These are phyloP conservation scores for Cairina moschata DNA, from an alignment of 2,113 vertebrate genomes.

Conservation along the genomic window DNA sequence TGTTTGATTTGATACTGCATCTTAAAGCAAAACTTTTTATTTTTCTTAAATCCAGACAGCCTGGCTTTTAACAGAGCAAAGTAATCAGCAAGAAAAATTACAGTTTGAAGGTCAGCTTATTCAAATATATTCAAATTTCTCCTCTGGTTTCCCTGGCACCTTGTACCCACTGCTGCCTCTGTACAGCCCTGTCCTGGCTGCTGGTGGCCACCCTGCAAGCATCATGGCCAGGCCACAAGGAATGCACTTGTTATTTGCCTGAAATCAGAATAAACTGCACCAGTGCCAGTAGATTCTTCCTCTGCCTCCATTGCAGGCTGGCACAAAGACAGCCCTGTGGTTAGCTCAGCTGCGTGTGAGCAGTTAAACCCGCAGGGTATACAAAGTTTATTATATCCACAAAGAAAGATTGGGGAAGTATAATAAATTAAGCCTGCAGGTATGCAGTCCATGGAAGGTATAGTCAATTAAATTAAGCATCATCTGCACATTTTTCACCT, in stretches of 20 bases:
- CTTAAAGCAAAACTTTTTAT: not conserved
- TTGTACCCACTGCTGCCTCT: not conserved
- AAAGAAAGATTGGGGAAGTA: not conserved
- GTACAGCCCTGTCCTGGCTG: fast-evolving
- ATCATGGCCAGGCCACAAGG: not conserved
- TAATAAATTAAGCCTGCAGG: not conserved
- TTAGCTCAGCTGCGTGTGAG: not conserved
- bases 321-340: not conserved
- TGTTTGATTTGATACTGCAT: fast-evolving
- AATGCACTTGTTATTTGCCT: fast-evolving
- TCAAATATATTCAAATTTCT: not conserved
- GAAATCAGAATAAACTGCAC: not conserved
- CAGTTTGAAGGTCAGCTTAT: not conserved
- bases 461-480: not conserved
- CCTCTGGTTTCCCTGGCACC: fast-evolving
- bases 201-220: not conserved
- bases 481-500: not conserved
- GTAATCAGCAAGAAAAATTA: not conserved
- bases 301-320: not conserved
- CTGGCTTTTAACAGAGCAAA: not conserved
- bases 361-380: not conserved
- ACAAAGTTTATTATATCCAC: not conserved
- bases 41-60: not conserved
- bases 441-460: not conserved
- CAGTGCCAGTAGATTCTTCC: fast-evolving